Percentiles rank a stretch among this genome's conserved stretches.
phyloP scores from a whole-genome alignment of 2,888 invertebrate genomes.

The Charanyca ferruginea region DNA sequence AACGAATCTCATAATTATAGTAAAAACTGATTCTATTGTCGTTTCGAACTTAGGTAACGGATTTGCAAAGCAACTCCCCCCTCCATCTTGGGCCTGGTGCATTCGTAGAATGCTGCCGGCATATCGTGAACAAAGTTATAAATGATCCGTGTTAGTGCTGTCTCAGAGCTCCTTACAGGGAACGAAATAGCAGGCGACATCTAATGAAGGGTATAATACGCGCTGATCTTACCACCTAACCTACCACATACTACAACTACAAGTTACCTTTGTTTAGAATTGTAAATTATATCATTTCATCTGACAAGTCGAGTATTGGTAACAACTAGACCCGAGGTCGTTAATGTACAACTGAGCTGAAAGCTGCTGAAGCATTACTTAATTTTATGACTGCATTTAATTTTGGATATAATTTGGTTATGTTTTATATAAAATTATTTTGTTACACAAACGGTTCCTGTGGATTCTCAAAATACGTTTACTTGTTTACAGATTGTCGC shows the following conservation, averaged over 20 bases:
- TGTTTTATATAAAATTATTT: constrained; percentile 80
- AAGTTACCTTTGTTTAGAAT: constrained; percentile 56
- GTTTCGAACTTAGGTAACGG: constrained; percentile 72
- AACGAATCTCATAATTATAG: constrained; percentile 86
- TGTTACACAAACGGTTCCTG: constrained; percentile 77
- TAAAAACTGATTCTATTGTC: constrained; percentile 74
- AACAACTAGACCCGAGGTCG: constrained; percentile 66
- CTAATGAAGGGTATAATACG: constrained; percentile 38
- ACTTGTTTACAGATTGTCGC: constrained; percentile 50
- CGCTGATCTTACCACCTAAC: constrained; percentile 23
- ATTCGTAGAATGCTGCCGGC: constrained; percentile 75
- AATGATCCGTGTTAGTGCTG: constrained; percentile 31
- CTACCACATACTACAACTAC: constrained; percentile 32
- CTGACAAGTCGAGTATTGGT: constrained; percentile 48
- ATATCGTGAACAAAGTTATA: constrained; percentile 32
- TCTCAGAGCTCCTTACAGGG: constrained; percentile 29
- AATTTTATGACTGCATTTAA: constrained; percentile 81
- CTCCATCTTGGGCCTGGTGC: constrained; percentile 71
- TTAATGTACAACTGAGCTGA: constrained; percentile 77
- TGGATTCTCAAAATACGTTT: constrained; percentile 73
- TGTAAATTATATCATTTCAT: constrained; percentile 32
- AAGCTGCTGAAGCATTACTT: constrained; percentile 85
- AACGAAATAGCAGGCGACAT: constrained; percentile 11
- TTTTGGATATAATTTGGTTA: constrained; percentile 79
- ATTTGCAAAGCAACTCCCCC: constrained; percentile 87